Conservation (phyloP, 2,797 vertebrate species). For the Sardinella longiceps region DNA sequence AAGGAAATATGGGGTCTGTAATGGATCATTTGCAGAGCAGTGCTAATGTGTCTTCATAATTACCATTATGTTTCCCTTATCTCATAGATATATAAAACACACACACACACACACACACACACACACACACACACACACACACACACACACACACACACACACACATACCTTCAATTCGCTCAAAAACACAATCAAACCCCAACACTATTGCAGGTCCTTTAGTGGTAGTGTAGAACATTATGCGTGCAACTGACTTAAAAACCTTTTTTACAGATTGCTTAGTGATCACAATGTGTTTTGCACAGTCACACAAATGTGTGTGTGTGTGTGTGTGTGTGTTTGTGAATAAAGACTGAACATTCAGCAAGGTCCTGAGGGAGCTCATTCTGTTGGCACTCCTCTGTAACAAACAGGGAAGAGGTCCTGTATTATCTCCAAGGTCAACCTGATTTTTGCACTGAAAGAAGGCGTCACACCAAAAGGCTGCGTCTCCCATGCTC, state of each 20-base stretch:
- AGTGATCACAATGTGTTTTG: too few relatives aligned
- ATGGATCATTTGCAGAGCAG: not conserved
- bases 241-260: too few relatives aligned
- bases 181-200: not conserved
- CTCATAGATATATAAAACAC: not conserved
- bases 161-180: too few relatives aligned
- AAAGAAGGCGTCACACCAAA: conserved; percentile 51
- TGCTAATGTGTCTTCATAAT: conserved; percentile 11
- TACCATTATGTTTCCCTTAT: not conserved
- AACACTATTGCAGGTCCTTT: too few relatives aligned
- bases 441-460: conserved; percentile 53
- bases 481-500: conserved; percentile 32
- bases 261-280: too few relatives aligned
- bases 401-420: conserved; percentile 55
- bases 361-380: conserved; percentile 44
- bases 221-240: too few relatives aligned
- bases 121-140: not conserved
- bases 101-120: not conserved
- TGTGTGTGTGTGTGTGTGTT: not conserved
- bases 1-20: not conserved
- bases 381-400: conserved; percentile 54
- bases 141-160: not conserved
- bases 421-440: conserved; percentile 60
- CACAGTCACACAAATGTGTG: not conserved
- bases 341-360: conserved; percentile 47